Evolutionary conservation across 2,888 invertebrate genomes (phyloP).

Genomic region (Tachina grossa): DNA sequence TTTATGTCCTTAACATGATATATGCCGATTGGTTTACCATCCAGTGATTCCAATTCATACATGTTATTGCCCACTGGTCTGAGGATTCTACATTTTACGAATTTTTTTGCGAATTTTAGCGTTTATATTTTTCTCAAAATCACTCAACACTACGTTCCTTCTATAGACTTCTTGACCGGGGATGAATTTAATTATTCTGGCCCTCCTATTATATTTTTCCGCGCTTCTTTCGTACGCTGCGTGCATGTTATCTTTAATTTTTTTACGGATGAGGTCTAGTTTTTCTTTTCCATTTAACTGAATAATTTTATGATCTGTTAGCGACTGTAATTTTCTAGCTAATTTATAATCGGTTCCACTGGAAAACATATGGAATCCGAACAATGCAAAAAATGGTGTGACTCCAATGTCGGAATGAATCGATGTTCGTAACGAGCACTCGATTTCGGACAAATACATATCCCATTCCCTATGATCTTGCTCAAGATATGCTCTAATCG

Average conservation of each 20-base stretch:
- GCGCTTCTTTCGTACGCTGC: constrained; percentile 14
- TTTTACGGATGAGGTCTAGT: too few species aligned
- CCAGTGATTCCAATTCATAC: too few species aligned
- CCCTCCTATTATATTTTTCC: background rate
- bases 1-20: background rate
- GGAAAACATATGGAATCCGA: too few species aligned
- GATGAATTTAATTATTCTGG: background rate
- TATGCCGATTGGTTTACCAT: background rate
- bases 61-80: background rate
- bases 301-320: too few species aligned
- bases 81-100: background rate
- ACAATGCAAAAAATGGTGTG: too few species aligned
- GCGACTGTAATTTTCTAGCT: too few species aligned
- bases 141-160: background rate
- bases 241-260: background rate
- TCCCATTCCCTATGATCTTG: background rate
- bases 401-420: too few species aligned
- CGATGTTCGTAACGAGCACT: background rate
- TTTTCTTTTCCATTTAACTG: too few species aligned
- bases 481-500: background rate
- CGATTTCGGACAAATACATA: background rate
- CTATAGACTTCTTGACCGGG: background rate
- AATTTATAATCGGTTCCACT: too few species aligned
- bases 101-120: background rate
- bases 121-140: background rate